Evolutionary conservation across 2,797 vertebrate species (phyloP).

Genomic region (Danio aesculapii): DNA sequence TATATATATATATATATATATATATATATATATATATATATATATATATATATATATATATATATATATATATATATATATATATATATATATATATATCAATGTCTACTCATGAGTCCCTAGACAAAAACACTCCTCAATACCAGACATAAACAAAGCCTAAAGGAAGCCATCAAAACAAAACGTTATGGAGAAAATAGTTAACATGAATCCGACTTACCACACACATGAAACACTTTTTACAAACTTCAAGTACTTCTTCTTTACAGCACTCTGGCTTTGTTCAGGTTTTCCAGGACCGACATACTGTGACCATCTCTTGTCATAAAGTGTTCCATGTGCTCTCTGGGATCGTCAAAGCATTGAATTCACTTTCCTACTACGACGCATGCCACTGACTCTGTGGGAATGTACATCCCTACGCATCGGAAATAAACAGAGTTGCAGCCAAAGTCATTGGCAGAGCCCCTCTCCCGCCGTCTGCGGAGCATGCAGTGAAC

Average conservation of each 20-base stretch:
- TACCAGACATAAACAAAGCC: too few relatives aligned
- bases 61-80: too few relatives aligned
- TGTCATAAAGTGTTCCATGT: conserved; percentile 43
- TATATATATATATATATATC: too few relatives aligned
- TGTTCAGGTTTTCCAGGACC: conserved; percentile 32
- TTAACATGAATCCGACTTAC: neutral
- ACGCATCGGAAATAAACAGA: conserved; percentile 60
- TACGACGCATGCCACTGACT: conserved; percentile 39
- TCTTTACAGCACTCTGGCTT: conserved; percentile 29
- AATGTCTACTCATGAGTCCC: too few relatives aligned
- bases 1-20: too few relatives aligned
- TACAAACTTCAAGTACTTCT: conserved; percentile 32
- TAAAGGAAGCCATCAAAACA: too few relatives aligned
- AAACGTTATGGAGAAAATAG: neutral
- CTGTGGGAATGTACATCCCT: conserved; percentile 58
- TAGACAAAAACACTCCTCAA: too few relatives aligned
- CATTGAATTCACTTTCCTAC: conserved; percentile 50
- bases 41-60: too few relatives aligned
- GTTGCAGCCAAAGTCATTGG: conserved; percentile 56
- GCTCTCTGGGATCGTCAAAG: conserved; percentile 36
- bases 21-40: too few relatives aligned
- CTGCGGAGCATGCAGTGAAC: conserved; percentile 67
- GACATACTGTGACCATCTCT: conserved; percentile 40
- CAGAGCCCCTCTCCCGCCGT: conserved; percentile 46
- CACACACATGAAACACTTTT: conserved; percentile 1